Conservation (phyloP, 23 tunicate species). For the Oikopleura vanhoeffeni region DNA sequence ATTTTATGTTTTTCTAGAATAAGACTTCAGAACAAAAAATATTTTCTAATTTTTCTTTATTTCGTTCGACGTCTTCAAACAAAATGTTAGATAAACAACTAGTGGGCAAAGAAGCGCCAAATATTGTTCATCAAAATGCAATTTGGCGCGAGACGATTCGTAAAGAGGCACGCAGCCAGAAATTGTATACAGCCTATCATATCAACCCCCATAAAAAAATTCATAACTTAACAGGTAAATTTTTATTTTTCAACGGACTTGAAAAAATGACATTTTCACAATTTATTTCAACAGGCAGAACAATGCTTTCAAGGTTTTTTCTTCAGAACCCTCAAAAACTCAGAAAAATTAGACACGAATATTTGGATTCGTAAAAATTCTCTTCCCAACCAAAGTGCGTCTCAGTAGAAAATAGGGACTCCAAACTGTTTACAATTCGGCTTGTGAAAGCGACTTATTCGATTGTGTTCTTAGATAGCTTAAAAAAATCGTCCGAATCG, state of each 20-base stretch:
- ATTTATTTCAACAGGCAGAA: not conserved
- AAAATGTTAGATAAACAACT: not conserved
- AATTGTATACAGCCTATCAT: slow-evolving; percentile 83
- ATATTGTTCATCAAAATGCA: slow-evolving; percentile 90
- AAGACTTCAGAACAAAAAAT: no score
- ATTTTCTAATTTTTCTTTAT: not conserved
- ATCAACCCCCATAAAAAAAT: slow-evolving; percentile 81
- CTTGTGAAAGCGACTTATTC: no score
- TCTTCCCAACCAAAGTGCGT: no score
- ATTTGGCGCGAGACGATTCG: slow-evolving; percentile 62
- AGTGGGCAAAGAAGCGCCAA: slow-evolving; percentile 16
- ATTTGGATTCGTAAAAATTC: no score
- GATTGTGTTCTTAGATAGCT: no score
- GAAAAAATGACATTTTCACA: not conserved
- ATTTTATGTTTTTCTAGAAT: not conserved
- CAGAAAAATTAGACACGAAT: not conserved
- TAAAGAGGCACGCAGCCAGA: slow-evolving; percentile 74
- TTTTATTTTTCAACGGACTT: not conserved
- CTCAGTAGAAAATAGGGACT: no score
- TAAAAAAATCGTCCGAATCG: no score
- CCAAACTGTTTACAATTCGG: no score
- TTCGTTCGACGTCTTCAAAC: not conserved
- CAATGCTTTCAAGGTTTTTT: not conserved
- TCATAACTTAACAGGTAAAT: slow-evolving; percentile 16
- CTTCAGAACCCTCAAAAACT: slow-evolving; percentile 51